A percentile compares a stretch with the other conserved stretches of the same genome.
Conservation (phyloP, 53 echinoderm and acorn worm species). For the Antedon mediterranea region DNA sequence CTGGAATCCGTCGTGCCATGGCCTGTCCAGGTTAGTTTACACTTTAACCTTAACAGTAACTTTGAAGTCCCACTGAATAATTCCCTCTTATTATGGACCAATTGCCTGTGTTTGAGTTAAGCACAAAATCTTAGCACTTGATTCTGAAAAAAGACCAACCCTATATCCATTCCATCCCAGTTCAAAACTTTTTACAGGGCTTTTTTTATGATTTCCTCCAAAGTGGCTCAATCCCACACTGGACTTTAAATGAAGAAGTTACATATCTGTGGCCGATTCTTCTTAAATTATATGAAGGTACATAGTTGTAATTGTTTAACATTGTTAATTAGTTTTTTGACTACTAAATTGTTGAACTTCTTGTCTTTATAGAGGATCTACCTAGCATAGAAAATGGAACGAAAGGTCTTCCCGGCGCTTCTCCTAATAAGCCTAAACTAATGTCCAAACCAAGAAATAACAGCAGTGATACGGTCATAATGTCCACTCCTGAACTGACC, state of each 20-base stretch:
- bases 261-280: too few species aligned
- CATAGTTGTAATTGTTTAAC: too few species aligned
- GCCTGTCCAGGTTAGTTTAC: constrained; percentile 73
- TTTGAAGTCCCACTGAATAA: too few species aligned
- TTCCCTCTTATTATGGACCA: too few species aligned
- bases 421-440: not conserved
- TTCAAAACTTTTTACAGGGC: not conserved
- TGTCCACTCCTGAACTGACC: constrained; percentile 26
- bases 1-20: constrained; percentile 77
- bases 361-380: constrained; percentile 22
- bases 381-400: constrained; percentile 33
- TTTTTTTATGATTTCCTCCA: too few species aligned
- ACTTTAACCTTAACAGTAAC: too few species aligned
- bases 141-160: not conserved
- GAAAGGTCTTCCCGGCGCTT: not conserved
- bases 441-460: constrained; percentile 47
- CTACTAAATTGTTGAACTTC: not conserved
- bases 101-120: too few species aligned
- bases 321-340: too few species aligned
- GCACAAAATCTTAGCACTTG: not conserved
- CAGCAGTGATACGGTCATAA: constrained; percentile 20
- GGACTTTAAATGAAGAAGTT: too few species aligned
- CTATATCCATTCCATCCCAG: not conserved
- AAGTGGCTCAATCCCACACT: too few species aligned
- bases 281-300: too few species aligned